Evolutionary conservation across 2,113 vertebrate genomes (phyloP), one percentile per base, ranked within the genome.

Genomic region (Burhinus bistriatus): DNA sequence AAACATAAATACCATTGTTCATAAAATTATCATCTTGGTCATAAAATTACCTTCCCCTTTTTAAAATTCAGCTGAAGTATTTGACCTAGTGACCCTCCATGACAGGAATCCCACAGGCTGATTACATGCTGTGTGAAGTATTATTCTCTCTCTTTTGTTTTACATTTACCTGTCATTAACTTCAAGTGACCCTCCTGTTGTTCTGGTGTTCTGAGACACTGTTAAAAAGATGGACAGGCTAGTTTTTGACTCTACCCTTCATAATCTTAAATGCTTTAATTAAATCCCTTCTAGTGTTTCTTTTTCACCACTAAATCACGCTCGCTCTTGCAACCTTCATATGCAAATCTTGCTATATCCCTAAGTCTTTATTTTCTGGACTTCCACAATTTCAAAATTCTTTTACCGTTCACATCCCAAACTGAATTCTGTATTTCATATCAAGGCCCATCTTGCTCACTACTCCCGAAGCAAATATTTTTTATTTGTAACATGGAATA

Each of bases 81-180:
- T 95, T 95, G 93, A 94, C 95, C 87, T 30, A 9, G 70, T 91
- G 96, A 97, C 94, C 93, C n/a, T 83, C 66, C 78, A 85, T 95
- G 95, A 91, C 93, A 97, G 94, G 91, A 97, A 97, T 95, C 91
- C 84, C 84, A 86, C 70, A 83, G 89, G 94, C 84, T 96, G 95
- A 97, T 96, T 95, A 91, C 94, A 97, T 80, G 94, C 96, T 93
- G 70, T 85, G 94, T 94, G 96, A 97, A 94, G 93, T 93, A 97
- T 96, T 97, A 86, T 95, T 96, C 70, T 83, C 78, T 73, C 91
- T 90, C 87, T 82, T 97, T 96, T 96, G 95, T 97, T 97, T 96
- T 95, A 96, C 96, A 95, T 95, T 97, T 97, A 95, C 93, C 96
- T 97, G 91, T 95, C 93, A 95, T 97, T 97, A 96, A 94, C 95